Evolutionary conservation across 2,113 vertebrate species (phyloP).

Genomic region (Heterochromis multidens): DNA sequence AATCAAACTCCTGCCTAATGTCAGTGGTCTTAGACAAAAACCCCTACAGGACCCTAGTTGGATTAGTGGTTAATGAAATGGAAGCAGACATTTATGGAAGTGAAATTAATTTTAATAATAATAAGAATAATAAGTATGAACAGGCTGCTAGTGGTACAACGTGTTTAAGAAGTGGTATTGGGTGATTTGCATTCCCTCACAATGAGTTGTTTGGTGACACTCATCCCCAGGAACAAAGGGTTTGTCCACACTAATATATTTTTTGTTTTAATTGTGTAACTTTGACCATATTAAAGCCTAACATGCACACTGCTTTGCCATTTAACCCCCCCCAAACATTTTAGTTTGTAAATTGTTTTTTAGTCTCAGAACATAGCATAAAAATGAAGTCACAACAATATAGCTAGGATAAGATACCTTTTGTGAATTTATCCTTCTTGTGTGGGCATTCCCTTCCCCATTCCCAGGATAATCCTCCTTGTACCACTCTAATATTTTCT

Average conservation of each 20-base stretch:
- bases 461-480: neutral
- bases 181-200: neutral
- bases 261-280: neutral
- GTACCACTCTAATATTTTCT: neutral
- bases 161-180: neutral
- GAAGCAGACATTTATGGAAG: too few relatives aligned
- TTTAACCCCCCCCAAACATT: neutral
- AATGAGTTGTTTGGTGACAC: neutral
- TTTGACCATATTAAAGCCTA: neutral
- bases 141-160: neutral
- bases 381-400: neutral
- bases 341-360: neutral
- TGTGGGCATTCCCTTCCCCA: neutral
- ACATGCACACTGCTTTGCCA: neutral
- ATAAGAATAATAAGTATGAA: too few relatives aligned
- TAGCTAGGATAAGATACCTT: neutral
- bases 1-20: neutral
- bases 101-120: too few relatives aligned
- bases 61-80: too few relatives aligned
- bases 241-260: neutral
- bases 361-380: neutral
- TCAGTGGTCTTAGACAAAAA: neutral
- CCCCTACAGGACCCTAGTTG: neutral
- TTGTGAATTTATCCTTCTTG: neutral
- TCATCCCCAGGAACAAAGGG: neutral